Percentiles rank a stretch among this genome's conserved stretches.
These are phyloP conservation scores for Phodopus roborovskii DNA, from an alignment of 2,113 vertebrate species.

Conservation along the genomic window DNA sequence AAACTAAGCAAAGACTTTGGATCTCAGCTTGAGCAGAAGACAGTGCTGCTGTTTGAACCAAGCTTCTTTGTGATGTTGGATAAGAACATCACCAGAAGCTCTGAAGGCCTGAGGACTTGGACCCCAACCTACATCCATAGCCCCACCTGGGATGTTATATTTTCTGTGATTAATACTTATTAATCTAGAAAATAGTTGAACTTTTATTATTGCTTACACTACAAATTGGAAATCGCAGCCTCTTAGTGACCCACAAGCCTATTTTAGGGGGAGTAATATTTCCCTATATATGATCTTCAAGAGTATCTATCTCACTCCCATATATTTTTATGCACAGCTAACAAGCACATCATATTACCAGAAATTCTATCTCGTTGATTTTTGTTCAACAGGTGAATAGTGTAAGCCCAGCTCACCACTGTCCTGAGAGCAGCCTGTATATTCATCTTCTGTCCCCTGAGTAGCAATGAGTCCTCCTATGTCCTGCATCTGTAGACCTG, in stretches of 20 bases:
- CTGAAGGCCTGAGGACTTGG: neutral
- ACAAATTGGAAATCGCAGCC: neutral
- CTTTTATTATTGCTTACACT: neutral
- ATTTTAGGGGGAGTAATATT: neutral
- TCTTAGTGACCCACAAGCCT: slow-evolving; percentile 10
- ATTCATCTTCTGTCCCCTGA: neutral
- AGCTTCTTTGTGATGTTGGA: neutral
- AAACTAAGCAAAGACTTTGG: neutral
- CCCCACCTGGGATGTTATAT: neutral
- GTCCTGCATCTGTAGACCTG: neutral
- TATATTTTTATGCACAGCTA: slow-evolving; percentile 34
- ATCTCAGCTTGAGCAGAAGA: neutral
- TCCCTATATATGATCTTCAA: neutral
- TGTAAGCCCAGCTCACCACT: neutral
- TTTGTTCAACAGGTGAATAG: neutral
- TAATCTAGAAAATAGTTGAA: neutral
- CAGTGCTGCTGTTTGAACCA: neutral
- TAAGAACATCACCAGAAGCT: neutral
- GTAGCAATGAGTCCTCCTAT: neutral
- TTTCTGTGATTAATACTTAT: neutral
- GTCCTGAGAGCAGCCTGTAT: neutral
- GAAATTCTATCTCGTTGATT: neutral
- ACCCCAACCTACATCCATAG: neutral
- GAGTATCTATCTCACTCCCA: neutral
- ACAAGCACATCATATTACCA: neutral